phyloP scores from a whole-genome alignment of 2,113 vertebrate genomes.

The Lamprotornis superbus region DNA sequence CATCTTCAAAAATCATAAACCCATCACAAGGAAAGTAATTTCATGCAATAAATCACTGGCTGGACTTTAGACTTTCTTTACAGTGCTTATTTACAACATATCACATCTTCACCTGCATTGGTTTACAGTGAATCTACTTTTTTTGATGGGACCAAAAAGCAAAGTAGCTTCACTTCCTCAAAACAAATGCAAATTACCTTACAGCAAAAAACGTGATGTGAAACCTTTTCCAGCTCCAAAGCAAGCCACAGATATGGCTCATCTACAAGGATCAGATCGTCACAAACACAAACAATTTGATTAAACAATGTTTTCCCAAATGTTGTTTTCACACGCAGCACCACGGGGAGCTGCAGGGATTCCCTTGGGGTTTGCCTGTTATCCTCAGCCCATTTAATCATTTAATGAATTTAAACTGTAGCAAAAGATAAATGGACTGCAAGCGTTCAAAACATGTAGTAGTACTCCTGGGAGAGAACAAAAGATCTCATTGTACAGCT shows the following conservation, averaged over 20 bases:
- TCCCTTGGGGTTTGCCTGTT: slow-evolving; percentile 9
- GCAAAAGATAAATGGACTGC: slow-evolving; percentile 66
- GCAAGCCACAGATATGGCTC: not conserved
- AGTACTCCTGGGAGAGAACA: slow-evolving; percentile 58
- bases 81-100: not conserved
- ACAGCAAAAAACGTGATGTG: not conserved
- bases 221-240: not conserved
- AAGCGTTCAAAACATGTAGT: slow-evolving; percentile 24
- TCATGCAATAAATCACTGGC: not conserved
- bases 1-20: slow-evolving; percentile 15
- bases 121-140: not conserved
- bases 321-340: not conserved
- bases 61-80: not conserved
- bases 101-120: not conserved
- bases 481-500: slow-evolving; percentile 68
- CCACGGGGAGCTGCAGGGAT: not conserved
- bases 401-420: slow-evolving; percentile 65
- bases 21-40: not conserved
- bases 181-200: not conserved
- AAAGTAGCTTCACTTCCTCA: not conserved
- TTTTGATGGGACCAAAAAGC: not conserved
- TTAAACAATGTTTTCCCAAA: not conserved
- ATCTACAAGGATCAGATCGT: not conserved
- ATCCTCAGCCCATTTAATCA: slow-evolving; percentile 61
- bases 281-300: not conserved